These are phyloP conservation scores for Pelecanus crispus DNA, from an alignment of 2,113 vertebrate genomes.

Conservation along the genomic window DNA sequence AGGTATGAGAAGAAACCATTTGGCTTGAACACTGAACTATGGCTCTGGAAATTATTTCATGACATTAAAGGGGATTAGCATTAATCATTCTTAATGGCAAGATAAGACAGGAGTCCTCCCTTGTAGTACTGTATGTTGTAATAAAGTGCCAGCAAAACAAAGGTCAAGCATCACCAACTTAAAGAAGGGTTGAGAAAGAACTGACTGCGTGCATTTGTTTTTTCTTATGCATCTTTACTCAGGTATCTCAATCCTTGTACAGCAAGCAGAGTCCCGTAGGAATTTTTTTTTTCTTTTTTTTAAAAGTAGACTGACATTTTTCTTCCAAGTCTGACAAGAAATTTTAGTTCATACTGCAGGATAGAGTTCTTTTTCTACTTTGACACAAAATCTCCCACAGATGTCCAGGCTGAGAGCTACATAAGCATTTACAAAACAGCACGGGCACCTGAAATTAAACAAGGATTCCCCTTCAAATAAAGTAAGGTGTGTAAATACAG, in stretches of 20 bases:
- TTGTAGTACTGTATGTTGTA: not conserved
- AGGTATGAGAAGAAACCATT: not conserved
- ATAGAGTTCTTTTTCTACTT: not conserved
- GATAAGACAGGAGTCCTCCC: not conserved
- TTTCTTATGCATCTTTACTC: not conserved
- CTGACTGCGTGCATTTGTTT: fast-evolving
- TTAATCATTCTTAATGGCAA: not conserved
- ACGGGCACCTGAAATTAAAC: not conserved
- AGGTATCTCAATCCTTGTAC: not conserved
- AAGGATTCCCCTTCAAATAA: not conserved
- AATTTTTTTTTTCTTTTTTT: not conserved
- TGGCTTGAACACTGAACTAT: not conserved
- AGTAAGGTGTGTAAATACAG: not conserved
- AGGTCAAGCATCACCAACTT: not conserved
- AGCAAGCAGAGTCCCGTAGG: not conserved
- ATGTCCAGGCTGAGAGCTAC: not conserved
- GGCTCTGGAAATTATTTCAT: not conserved
- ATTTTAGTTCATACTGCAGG: not conserved
- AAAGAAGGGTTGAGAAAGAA: not conserved
- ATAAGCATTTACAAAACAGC: not conserved
- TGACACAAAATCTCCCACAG: not conserved
- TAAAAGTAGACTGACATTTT: not conserved
- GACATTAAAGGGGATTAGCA: not conserved
- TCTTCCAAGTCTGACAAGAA: not conserved
- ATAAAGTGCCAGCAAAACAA: not conserved